Percentiles rank a stretch among this genome's conserved stretches.
phyloP scores from a whole-genome alignment of 2,888 invertebrate genomes.

The Tipula vernalis region DNA sequence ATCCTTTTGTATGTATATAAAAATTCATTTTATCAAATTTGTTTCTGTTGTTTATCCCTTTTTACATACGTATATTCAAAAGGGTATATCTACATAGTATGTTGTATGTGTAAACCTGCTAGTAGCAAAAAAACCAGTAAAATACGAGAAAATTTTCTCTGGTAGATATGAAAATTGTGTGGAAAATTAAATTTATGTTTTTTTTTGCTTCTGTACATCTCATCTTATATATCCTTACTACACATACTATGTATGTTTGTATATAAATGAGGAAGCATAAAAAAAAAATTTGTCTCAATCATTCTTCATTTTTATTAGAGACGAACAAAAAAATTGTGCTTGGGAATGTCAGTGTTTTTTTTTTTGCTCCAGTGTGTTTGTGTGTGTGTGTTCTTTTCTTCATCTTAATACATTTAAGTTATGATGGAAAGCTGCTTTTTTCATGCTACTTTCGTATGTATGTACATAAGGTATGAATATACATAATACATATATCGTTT shows the following conservation, averaged over 20 bases:
- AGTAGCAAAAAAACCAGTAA: not conserved
- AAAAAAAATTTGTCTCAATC: not conserved
- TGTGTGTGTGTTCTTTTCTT: not conserved
- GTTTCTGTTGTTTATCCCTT: not conserved
- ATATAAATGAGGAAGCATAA: not conserved
- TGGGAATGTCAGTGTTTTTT: not conserved
- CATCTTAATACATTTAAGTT: not conserved
- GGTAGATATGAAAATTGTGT: not conserved
- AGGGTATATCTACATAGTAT: not conserved
- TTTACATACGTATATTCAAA: not conserved
- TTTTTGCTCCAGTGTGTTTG: not conserved
- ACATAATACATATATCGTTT: not conserved
- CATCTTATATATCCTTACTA: not conserved
- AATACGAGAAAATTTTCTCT: not conserved
- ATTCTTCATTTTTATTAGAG: not conserved
- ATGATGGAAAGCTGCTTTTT: not conserved
- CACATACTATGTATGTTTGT: not conserved
- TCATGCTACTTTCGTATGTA: not conserved
- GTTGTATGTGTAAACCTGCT: not conserved
- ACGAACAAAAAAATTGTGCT: not conserved
- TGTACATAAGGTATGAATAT: not conserved
- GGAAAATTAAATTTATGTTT: not conserved
- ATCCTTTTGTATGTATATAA: not conserved
- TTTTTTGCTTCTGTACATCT: not conserved
- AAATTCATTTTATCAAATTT: not conserved